A percentile compares a stretch with the other conserved stretches of the same genome.
Conservation (phyloP, 2,797 vertebrate species). For the Anisognathus igniventris region DNA sequence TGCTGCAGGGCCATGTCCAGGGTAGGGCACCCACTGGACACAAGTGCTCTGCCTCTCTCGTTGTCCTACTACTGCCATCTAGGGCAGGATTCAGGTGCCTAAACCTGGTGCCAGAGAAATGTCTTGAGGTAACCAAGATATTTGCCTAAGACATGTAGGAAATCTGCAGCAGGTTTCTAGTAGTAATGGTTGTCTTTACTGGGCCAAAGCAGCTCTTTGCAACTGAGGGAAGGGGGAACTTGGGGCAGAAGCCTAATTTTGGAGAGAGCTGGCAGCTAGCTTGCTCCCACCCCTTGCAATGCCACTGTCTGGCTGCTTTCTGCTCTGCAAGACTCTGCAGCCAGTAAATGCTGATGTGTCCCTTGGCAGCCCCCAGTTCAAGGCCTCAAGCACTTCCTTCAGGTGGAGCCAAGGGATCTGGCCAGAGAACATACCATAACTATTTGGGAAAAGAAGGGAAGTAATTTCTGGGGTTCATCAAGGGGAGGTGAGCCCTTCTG, state of each 20-base stretch:
- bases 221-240: neutral
- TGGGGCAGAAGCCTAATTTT: neutral
- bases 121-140: neutral
- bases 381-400: neutral
- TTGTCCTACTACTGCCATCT: constrained; percentile 49
- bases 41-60: neutral
- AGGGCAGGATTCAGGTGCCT: constrained; percentile 30
- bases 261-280: neutral
- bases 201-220: neutral
- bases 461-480: neutral
- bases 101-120: neutral
- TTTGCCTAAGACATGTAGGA: neutral
- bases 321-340: neutral
- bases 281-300: neutral
- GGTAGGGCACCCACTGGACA: neutral
- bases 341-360: neutral
- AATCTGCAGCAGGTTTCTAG: neutral
- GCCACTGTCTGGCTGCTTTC: neutral
- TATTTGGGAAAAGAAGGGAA: neutral
- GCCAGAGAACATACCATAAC: neutral
- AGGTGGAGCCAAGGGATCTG: neutral
- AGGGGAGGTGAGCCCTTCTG: neutral
- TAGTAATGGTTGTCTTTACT: neutral
- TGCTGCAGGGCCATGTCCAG: neutral
- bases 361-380: neutral